A percentile compares a stretch with the other conserved stretches of the same genome.
Evolutionary conservation across 2,888 invertebrate species (phyloP).

Genomic region (Aphrophora alni): DNA sequence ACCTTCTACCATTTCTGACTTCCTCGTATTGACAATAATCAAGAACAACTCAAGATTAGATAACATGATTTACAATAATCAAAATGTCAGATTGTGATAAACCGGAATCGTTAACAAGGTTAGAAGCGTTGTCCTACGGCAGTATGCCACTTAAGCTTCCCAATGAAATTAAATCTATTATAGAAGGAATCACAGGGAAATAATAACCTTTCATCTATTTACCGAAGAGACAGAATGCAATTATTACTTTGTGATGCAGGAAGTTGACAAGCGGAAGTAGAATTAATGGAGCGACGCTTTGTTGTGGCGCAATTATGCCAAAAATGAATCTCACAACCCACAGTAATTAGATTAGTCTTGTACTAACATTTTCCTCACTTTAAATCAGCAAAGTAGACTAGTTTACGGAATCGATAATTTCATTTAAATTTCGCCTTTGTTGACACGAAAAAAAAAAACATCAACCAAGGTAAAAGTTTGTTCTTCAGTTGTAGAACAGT

Average conservation of each 20-base stretch:
- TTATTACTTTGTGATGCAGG: constrained; percentile 1
- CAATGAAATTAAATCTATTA: not conserved
- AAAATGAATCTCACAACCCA: not conserved
- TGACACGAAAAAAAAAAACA: not conserved
- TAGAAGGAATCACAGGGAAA: not conserved
- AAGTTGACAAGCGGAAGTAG: not conserved
- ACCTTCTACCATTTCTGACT: too few species aligned
- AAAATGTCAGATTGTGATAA: too few species aligned
- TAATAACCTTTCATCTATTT: constrained; percentile 6
- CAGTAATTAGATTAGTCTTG: not conserved
- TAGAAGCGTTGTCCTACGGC: not conserved
- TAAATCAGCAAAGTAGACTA: not conserved
- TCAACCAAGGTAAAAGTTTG: too few species aligned
- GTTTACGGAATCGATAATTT: not conserved
- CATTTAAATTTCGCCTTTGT: constrained; percentile 1
- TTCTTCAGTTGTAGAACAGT: too few species aligned
- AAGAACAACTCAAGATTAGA: too few species aligned
- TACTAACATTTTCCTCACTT: not conserved
- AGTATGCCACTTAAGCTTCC: not conserved
- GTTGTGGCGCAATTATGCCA: not conserved
- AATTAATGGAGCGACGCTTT: not conserved
- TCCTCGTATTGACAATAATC: too few species aligned
- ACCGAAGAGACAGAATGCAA: not conserved
- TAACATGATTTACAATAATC: too few species aligned
- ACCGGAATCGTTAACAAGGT: too few species aligned